These are phyloP conservation scores for Gallinago undulata DNA, from an alignment of 2,113 vertebrate genomes.

Conservation along the genomic window DNA sequence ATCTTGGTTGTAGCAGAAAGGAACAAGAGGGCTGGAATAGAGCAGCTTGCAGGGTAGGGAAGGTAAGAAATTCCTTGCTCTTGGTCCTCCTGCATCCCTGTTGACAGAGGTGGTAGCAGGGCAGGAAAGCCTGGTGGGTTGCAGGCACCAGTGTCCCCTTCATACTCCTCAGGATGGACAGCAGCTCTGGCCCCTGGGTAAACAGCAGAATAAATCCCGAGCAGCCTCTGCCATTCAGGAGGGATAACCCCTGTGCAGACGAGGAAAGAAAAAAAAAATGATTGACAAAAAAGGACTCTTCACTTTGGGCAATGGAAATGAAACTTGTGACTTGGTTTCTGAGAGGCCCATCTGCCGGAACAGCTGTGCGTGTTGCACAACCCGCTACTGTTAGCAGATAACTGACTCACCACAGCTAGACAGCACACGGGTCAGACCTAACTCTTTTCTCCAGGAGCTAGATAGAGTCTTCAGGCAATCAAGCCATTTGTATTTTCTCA, in stretches of 20 bases:
- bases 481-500: background rate
- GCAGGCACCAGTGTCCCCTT: background rate
- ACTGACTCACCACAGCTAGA: constrained; percentile 27
- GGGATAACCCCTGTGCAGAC: background rate
- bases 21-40: background rate
- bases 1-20: background rate
- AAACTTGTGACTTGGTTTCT: constrained; percentile 68
- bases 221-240: background rate
- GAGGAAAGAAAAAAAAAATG: background rate
- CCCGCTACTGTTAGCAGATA: constrained; percentile 26
- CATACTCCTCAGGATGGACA: background rate
- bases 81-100: rapidly evolving
- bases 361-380: constrained; percentile 69
- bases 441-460: background rate
- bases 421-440: background rate
- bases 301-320: constrained; percentile 69
- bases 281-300: background rate
- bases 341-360: constrained; percentile 48
- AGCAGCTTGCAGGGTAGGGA: background rate
- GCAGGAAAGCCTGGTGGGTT: background rate
- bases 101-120: background rate
- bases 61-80: background rate
- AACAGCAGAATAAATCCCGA: background rate
- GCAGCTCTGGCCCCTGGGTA: background rate
- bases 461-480: background rate